phyloP scores from a whole-genome alignment of 2,113 vertebrate genomes.

The Benitochromis conjunctus region DNA sequence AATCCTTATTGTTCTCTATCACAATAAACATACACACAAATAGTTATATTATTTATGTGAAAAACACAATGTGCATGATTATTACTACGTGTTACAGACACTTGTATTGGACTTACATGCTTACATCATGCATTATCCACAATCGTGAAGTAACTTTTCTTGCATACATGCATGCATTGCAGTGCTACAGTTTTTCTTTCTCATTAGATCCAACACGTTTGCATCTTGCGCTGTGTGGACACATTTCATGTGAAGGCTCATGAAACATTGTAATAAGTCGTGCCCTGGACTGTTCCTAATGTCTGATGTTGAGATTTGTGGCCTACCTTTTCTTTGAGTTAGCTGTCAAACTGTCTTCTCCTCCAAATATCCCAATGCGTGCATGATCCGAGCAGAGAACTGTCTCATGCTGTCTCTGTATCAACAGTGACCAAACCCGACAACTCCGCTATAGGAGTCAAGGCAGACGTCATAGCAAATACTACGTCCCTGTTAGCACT shows the following conservation, averaged over 20 bases:
- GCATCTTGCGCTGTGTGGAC: background rate
- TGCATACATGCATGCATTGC: background rate
- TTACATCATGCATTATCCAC: background rate
- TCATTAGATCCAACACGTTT: background rate
- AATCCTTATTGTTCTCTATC: background rate
- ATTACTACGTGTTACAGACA: background rate
- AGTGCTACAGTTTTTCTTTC: background rate
- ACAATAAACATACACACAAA: background rate
- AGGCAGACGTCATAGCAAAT: background rate
- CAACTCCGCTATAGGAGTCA: background rate
- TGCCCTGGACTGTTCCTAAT: background rate
- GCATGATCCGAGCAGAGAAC: constrained; percentile 16
- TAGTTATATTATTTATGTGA: background rate
- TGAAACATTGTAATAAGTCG: background rate
- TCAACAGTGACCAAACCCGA: constrained; percentile 22
- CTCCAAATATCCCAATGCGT: constrained; percentile 28
- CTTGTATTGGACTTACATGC: background rate
- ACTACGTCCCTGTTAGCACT: background rate
- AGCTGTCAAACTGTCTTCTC: constrained; percentile 34
- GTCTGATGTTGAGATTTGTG: background rate
- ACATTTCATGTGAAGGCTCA: background rate
- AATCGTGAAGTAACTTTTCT: background rate
- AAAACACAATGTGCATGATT: background rate
- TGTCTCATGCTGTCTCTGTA: constrained; percentile 47
- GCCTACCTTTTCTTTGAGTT: constrained; percentile 33